Evolutionary conservation across 1,140 invertebrate species (phyloP).

Genomic region (Panagrolaimus sp.): DNA sequence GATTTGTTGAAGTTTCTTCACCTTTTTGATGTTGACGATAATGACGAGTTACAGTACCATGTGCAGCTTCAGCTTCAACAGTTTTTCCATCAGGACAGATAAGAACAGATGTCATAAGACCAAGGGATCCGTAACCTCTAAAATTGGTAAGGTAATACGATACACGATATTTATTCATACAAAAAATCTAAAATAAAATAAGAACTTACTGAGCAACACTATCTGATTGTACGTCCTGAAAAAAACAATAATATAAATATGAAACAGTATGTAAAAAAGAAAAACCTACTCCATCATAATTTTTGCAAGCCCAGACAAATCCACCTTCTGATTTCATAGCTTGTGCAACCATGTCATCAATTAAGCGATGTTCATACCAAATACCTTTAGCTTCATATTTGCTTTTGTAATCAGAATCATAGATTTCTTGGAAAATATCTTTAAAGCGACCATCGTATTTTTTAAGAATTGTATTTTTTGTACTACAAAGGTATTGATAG

Average conservation of each 20-base stretch:
- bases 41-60: conserved; percentile 91
- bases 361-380: conserved; percentile 94
- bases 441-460: conserved; percentile 96
- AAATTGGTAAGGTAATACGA: too few species aligned
- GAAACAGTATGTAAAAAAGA: too few species aligned
- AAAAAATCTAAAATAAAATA: neutral
- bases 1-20: conserved; percentile 93
- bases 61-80: conserved; percentile 90
- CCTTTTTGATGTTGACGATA: conserved; percentile 86
- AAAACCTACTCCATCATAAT: conserved; percentile 97
- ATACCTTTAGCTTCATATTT: conserved; percentile 77
- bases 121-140: conserved; percentile 71
- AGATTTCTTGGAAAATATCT: conserved; percentile 97
- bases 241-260: too few species aligned
- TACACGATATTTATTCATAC: too few species aligned
- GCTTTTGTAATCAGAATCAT: conserved; percentile 79
- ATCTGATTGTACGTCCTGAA: conserved; percentile 96
- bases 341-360: conserved; percentile 93
- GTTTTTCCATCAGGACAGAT: conserved; percentile 91
- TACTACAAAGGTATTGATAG: conserved; percentile 62
- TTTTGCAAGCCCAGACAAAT: conserved; percentile 98
- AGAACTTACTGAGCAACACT: conserved; percentile 79
- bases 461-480: conserved; percentile 97
- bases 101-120: conserved; percentile 88
- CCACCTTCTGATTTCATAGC: conserved; percentile 95